phyloP scores from a whole-genome alignment of 2,888 invertebrate genomes.

The Tetragnatha montana region DNA sequence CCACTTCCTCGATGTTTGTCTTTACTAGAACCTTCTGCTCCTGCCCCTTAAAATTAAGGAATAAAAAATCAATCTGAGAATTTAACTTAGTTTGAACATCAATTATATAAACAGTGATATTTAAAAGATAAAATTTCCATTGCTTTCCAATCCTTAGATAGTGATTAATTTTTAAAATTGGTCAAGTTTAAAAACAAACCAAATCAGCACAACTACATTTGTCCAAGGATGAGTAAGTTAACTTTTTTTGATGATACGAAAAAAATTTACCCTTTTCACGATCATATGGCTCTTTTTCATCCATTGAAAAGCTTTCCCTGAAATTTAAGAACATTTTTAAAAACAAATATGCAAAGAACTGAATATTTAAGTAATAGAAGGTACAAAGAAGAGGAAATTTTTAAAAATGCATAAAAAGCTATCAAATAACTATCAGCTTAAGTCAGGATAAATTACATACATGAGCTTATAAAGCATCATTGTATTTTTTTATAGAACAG shows the following conservation, averaged over 20 bases:
- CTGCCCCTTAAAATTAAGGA: conserved; percentile 3
- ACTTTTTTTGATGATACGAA: neutral
- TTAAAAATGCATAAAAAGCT: neutral
- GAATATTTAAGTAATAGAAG: too few species aligned
- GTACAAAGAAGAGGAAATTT: too few species aligned
- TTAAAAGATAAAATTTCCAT: neutral
- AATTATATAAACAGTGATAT: neutral
- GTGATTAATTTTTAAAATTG: too few species aligned
- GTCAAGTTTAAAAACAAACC: too few species aligned
- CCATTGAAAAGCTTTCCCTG: conserved; percentile 32
- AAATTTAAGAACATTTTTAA: neutral
- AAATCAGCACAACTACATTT: too few species aligned
- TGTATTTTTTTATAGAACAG: too few species aligned
- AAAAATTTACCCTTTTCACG: conserved; percentile 17
- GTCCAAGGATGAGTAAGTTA: too few species aligned
- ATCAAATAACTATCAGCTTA: neutral
- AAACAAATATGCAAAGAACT: neutral
- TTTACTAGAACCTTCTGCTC: conserved; percentile 7
- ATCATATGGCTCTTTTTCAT: conserved; percentile 14
- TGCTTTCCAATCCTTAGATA: too few species aligned
- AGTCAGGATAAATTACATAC: too few species aligned
- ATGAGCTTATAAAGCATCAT: too few species aligned
- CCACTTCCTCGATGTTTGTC: conserved; percentile 33
- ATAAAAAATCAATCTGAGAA: neutral
- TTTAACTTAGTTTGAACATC: neutral